phyloP scores from a whole-genome alignment of 1,140 invertebrate genomes.

The Bradynema listronoti region DNA sequence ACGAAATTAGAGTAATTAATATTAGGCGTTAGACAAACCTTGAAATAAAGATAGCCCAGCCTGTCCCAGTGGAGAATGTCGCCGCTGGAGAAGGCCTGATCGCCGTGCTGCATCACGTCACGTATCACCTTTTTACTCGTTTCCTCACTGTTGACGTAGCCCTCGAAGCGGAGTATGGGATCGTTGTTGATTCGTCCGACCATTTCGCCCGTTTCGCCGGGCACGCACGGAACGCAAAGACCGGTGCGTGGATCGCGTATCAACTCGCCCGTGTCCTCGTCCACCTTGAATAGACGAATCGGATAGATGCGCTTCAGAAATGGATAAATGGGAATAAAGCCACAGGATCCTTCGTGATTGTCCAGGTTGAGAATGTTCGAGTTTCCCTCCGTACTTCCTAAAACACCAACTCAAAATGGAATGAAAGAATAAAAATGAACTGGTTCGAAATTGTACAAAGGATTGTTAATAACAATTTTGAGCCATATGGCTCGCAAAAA shows the following conservation, averaged over 20 bases:
- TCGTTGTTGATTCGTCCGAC: conserved; percentile 80
- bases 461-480: too few species aligned
- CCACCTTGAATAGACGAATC: conserved; percentile 37
- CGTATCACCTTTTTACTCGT: conserved; percentile 82
- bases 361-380: conserved; percentile 69
- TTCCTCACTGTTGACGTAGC: conserved; percentile 83
- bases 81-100: conserved; percentile 82
- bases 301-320: conserved; percentile 27
- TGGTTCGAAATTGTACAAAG: not conserved
- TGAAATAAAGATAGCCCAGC: conserved; percentile 86
- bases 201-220: conserved; percentile 85
- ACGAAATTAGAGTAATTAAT: too few species aligned
- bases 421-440: not conserved
- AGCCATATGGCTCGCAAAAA: too few species aligned
- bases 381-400: conserved; percentile 83
- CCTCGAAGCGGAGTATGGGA: conserved; percentile 62
- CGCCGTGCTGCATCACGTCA: conserved; percentile 79
- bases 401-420: too few species aligned
- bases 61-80: conserved; percentile 73
- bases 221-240: conserved; percentile 71
- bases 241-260: conserved; percentile 67
- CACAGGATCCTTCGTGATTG: conserved; percentile 71
- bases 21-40: conserved; percentile 50
- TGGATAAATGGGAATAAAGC: conserved; percentile 41
- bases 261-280: conserved; percentile 68